Evolutionary conservation across 2,113 vertebrate genomes (phyloP), one percentile per base, ranked within the genome.

Genomic region (Misgurnus anguillicaudatus): DNA sequence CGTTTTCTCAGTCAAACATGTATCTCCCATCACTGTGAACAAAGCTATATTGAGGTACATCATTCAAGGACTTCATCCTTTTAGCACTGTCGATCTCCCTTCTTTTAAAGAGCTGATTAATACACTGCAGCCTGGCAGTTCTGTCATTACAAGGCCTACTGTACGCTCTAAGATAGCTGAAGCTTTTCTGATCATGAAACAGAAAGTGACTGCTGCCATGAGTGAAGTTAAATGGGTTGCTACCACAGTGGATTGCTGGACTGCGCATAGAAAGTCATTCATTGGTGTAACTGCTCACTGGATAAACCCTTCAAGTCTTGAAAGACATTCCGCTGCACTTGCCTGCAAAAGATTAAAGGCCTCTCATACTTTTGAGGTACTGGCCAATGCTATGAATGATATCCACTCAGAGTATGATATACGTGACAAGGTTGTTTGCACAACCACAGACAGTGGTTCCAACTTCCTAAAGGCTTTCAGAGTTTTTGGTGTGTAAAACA

Each of bases 141-240:
- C 31, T 38, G 13, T n/a, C n/a, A n/a, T n/a, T 63, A 63, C 31
- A 38, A 64, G 62, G 36, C 62, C 36, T 64, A 13, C 14, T 39
- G 38, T 63, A 63, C 7, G 6, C 9, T 39, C 61, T 13, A 64
- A 64, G 14, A 64, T 39, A 39, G 16, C 62, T 39, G 62, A 64
- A 39, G 62, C 36, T n/a, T 5, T 36, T 64, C 62, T 39, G 36
- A 64, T 64, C 36, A 71, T 57, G 9, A 55, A 55, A n/a, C 47
- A 38, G 31, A 71, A 71, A 57, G 69, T 39, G 69, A 71, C 69
- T 38, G 48, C 69, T 71, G 48, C 69, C 16, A 57, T 71, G 69
- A 69, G 13, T 16, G 45, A 51, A 31, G 45, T 69, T 69, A 2
- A 57, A 19, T 55, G 48, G 69, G 19, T 71, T 71, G 51, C 16